A percentile compares a stretch with the other conserved stretches of the same genome.
Evolutionary conservation across 2,113 vertebrate species (phyloP).

Genomic region (Phalacrocorax carbo): DNA sequence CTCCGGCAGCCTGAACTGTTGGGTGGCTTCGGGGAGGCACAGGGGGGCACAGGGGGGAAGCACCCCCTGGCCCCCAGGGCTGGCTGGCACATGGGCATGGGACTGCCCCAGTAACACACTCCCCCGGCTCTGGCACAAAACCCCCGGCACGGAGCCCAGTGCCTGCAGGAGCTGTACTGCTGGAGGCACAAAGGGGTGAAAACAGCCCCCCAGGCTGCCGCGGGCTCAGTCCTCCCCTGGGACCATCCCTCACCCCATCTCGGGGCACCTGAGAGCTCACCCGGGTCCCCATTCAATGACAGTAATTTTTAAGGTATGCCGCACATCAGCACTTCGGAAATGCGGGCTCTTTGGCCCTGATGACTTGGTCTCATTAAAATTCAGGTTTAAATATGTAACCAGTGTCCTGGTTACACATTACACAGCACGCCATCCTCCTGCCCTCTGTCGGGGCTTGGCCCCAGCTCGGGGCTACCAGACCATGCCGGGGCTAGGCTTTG

Average conservation of each 20-base stretch:
- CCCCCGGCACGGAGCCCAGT: neutral
- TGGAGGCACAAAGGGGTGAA: neutral
- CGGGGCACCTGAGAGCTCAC: neutral
- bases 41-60: no score
- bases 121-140: neutral
- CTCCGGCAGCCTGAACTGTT: neutral
- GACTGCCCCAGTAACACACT: neutral
- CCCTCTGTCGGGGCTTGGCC: neutral
- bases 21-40: neutral
- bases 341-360: neutral
- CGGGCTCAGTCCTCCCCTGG: accelerated
- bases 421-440: accelerated
- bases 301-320: accelerated
- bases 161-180: accelerated
- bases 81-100: accelerated
- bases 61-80: neutral
- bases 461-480: neutral
- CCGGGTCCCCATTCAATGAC: accelerated
- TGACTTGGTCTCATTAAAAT: neutral
- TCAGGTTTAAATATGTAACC: neutral
- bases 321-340: accelerated
- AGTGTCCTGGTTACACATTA: neutral
- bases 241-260: accelerated
- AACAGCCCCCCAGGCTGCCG: neutral
- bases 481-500: accelerated